These are phyloP conservation scores for Pachymerium ferrugineum DNA, from an alignment of 2,888 invertebrate species.

Conservation along the genomic window DNA sequence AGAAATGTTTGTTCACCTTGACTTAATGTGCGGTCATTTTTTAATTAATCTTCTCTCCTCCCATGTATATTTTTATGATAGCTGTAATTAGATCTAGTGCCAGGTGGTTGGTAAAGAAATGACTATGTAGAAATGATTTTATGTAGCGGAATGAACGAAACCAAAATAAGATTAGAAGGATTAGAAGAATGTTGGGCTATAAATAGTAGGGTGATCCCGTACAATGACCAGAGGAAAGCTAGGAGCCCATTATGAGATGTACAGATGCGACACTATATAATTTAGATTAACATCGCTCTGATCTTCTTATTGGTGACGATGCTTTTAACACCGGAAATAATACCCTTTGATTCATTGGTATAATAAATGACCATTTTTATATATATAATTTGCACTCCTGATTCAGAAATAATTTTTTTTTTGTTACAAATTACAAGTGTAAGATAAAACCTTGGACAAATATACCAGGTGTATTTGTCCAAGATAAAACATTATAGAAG, in stretches of 20 bases:
- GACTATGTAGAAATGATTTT: background rate
- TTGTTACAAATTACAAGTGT: too few relatives aligned
- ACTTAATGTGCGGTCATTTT: background rate
- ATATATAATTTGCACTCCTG: too few relatives aligned
- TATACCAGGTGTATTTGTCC: too few relatives aligned
- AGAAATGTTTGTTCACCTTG: background rate
- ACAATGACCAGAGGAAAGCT: constrained; percentile 14
- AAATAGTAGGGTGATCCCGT: background rate
- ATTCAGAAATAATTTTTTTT: too few relatives aligned
- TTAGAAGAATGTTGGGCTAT: background rate
- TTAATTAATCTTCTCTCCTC: background rate
- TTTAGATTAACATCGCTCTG: constrained; percentile 12
- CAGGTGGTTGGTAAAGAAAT: background rate
- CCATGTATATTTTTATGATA: background rate
- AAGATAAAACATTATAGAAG: too few relatives aligned
- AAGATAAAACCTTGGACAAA: too few relatives aligned
- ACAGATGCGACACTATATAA: background rate
- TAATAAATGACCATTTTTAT: constrained; percentile 19
- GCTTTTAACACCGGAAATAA: background rate
- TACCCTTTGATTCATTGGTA: background rate
- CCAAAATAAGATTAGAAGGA: too few relatives aligned
- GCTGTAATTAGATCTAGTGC: background rate
- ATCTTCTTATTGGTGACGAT: background rate
- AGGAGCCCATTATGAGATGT: background rate
- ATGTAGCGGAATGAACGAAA: background rate